These are phyloP conservation scores for Strix occidentalis DNA, from an alignment of 2,797 vertebrate species.

Conservation along the genomic window DNA sequence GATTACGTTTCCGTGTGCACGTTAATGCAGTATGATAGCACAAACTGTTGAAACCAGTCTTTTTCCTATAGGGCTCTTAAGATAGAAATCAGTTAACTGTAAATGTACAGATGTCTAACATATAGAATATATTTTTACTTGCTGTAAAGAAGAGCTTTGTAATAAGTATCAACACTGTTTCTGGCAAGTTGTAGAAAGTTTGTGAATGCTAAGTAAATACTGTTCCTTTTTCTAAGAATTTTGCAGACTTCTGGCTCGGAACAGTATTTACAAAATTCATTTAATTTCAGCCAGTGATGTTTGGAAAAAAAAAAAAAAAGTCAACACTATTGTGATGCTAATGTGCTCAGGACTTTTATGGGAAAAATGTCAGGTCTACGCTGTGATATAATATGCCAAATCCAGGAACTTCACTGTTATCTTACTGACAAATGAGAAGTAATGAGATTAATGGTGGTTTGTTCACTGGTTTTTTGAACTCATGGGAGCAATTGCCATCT, in stretches of 20 bases:
- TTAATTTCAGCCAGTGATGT: constrained; percentile 19
- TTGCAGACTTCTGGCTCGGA: not conserved
- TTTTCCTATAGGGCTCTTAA: not conserved
- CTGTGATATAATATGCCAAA: not conserved
- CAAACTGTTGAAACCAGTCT: not conserved
- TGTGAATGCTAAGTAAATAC: not conserved
- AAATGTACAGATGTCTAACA: not conserved
- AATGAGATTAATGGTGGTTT: not conserved
- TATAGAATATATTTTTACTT: not conserved
- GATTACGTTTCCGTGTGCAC: not conserved
- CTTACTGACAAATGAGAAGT: not conserved
- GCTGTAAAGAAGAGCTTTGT: not conserved
- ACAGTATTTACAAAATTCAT: not conserved
- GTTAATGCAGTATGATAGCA: not conserved
- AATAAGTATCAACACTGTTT: not conserved
- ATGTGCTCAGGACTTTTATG: not conserved
- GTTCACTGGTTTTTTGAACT: not conserved
- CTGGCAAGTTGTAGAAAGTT: not conserved
- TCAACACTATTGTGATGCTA: not conserved
- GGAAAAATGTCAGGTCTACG: not conserved
- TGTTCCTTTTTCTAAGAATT: not conserved
- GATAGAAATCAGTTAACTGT: not conserved
- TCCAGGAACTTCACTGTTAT: not conserved
- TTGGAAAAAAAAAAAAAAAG: not conserved
- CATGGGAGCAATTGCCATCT: not conserved